A percentile compares a stretch with the other conserved stretches of the same genome.
Conservation (phyloP, 35 echinoderm and acorn worm genomes). For the Ptychodera flava region DNA sequence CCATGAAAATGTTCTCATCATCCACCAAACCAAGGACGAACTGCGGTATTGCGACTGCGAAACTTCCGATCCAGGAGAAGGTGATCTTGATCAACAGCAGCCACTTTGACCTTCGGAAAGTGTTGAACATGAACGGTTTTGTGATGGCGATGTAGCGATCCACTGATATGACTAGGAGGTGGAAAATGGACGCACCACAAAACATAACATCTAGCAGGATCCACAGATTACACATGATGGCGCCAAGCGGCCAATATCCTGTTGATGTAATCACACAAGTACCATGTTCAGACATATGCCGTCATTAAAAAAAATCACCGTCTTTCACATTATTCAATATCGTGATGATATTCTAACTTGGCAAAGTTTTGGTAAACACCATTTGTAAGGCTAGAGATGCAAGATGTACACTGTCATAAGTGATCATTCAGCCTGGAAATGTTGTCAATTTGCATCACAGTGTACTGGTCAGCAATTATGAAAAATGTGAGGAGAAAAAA, state of each 20-base stretch:
- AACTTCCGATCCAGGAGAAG: constrained; percentile 1
- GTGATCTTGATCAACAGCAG: constrained; percentile 25
- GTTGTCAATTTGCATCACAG: too few relatives aligned
- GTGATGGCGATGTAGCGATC: constrained; percentile 35
- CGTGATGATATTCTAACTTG: too few relatives aligned
- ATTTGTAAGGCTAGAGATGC: too few relatives aligned
- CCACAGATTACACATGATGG: constrained; percentile 59
- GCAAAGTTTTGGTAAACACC: too few relatives aligned
- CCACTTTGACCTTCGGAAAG: not conserved
- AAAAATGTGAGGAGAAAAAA: too few relatives aligned
- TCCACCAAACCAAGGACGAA: constrained; percentile 46
- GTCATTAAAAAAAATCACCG: too few relatives aligned
- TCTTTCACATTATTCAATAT: too few relatives aligned
- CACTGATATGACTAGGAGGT: constrained; percentile 25
- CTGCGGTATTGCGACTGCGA: constrained; percentile 37
- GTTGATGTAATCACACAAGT: too few relatives aligned
- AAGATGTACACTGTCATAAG: too few relatives aligned
- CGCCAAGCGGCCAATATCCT: constrained; percentile 62
- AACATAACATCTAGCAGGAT: constrained; percentile 22
- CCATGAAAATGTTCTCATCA: constrained; percentile 26
- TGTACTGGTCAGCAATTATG: too few relatives aligned
- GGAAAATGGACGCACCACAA: constrained; percentile 25
- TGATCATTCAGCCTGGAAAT: too few relatives aligned
- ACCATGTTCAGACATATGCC: too few relatives aligned
- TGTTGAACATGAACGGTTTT: constrained; percentile 9